A percentile compares a stretch with the other conserved stretches of the same genome.
These are phyloP conservation scores for Agrochola lychnidis DNA, from an alignment of 2,888 invertebrate species.

Conservation along the genomic window DNA sequence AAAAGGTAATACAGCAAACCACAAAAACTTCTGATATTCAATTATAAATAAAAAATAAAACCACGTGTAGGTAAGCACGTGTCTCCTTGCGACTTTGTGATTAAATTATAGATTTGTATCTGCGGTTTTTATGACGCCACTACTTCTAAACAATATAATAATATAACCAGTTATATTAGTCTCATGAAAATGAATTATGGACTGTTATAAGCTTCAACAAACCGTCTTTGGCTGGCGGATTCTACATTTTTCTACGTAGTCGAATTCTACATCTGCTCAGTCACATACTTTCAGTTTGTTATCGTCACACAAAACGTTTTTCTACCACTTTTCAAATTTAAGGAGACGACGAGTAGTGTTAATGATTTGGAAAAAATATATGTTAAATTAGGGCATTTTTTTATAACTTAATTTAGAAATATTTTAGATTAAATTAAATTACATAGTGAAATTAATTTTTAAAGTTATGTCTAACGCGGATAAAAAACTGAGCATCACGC, in stretches of 20 bases:
- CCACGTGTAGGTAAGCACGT: neutral
- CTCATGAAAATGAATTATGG: neutral
- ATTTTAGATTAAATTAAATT: too few relatives aligned
- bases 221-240: neutral
- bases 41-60: neutral
- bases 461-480: too few relatives aligned
- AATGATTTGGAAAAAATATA: too few relatives aligned
- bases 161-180: neutral
- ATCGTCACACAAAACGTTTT: neutral
- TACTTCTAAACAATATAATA: neutral
- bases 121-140: constrained; percentile 4
- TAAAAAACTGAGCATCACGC: too few relatives aligned
- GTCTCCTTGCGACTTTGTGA: neutral
- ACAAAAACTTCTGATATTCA: neutral
- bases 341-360: too few relatives aligned
- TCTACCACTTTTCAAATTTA: neutral
- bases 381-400: too few relatives aligned
- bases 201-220: neutral
- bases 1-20: neutral
- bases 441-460: too few relatives aligned
- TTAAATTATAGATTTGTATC: constrained; percentile 8
- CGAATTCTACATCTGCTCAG: neutral
- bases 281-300: neutral
- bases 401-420: too few relatives aligned
- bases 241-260: neutral